Conservation (phyloP, 2,888 invertebrate genomes). For the Drosophila paramelanica region DNA sequence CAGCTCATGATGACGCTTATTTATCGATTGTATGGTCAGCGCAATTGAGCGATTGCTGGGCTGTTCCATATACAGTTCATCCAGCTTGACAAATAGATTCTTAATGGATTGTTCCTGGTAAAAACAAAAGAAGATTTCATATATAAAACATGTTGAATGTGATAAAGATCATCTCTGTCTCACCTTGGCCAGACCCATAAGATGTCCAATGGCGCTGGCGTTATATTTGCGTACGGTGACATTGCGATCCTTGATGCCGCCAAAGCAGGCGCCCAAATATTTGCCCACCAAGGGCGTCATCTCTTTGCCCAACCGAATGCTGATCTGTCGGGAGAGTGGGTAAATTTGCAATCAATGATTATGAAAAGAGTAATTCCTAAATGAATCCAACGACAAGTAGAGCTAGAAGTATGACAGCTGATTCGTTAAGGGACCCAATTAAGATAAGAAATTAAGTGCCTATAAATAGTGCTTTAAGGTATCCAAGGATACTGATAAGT, state of each 20-base stretch:
- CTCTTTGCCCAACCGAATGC: conserved; percentile 86
- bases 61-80: conserved; percentile 89
- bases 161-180: neutral
- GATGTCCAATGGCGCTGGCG: conserved; percentile 93
- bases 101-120: conserved; percentile 86
- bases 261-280: conserved; percentile 87
- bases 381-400: no score
- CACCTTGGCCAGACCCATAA: conserved; percentile 93
- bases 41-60: conserved; percentile 90
- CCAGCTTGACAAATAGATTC: conserved; percentile 87
- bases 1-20: conserved; percentile 92
- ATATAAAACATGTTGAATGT: neutral
- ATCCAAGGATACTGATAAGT: no score
- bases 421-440: no score
- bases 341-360: no score
- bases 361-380: no score
- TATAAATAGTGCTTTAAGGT: no score
- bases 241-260: conserved; percentile 94
- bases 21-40: conserved; percentile 91
- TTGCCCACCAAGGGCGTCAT: conserved; percentile 87
- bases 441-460: no score
- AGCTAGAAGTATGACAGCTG: no score
- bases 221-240: conserved; percentile 93
- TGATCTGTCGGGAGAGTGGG: conserved; percentile 67
- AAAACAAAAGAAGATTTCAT: neutral